Evolutionary conservation across 1,140 invertebrate genomes (phyloP).

Genomic region (Bombus confusus): DNA sequence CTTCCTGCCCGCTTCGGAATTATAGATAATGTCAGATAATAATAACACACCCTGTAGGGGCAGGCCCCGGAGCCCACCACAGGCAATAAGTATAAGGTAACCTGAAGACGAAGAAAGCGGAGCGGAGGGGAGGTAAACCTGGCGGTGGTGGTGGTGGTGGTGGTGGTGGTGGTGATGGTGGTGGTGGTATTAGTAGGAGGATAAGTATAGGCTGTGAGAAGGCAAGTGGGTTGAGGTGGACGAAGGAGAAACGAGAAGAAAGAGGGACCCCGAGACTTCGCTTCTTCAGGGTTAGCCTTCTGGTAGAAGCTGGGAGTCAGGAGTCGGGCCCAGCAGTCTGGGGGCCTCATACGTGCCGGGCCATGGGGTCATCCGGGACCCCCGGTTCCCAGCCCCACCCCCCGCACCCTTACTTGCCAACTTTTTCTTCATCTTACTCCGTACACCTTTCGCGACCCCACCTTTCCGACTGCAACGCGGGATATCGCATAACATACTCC

Average conservation of each 20-base stretch:
- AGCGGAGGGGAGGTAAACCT: slow-evolving; percentile 28
- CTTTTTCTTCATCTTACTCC: slow-evolving; percentile 61
- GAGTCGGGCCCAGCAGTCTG: slow-evolving; percentile 79
- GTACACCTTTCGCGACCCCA: slow-evolving; percentile 65
- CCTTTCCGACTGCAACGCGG: slow-evolving; percentile 65
- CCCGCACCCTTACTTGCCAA: slow-evolving; percentile 43
- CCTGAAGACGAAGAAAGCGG: slow-evolving; percentile 54
- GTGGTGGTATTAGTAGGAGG: slow-evolving; percentile 81
- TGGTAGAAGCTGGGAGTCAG: slow-evolving; percentile 74
- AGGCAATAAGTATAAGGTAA: slow-evolving; percentile 82
- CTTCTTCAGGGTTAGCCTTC: slow-evolving; percentile 72
- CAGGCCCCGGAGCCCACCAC: slow-evolving; percentile 73
- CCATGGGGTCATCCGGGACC: slow-evolving; percentile 78
- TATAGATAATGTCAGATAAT: slow-evolving; percentile 83
- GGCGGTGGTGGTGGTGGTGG: slow-evolving; percentile 19
- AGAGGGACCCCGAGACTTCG: slow-evolving; percentile 50
- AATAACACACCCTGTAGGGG: slow-evolving; percentile 80
- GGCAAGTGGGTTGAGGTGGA: slow-evolving; percentile 63
- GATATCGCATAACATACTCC: slow-evolving; percentile 66
- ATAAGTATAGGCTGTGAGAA: slow-evolving; percentile 82
- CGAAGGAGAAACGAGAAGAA: slow-evolving; percentile 59
- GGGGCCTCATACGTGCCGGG: slow-evolving; percentile 79
- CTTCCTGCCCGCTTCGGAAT: slow-evolving; percentile 82
- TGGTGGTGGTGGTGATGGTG: slow-evolving; percentile 75
- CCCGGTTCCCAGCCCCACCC: slow-evolving; percentile 69